A percentile compares a stretch with the other conserved stretches of the same genome.
Conservation (phyloP, 2,113 vertebrate species). For the Mesembrinibis cayennensis region DNA sequence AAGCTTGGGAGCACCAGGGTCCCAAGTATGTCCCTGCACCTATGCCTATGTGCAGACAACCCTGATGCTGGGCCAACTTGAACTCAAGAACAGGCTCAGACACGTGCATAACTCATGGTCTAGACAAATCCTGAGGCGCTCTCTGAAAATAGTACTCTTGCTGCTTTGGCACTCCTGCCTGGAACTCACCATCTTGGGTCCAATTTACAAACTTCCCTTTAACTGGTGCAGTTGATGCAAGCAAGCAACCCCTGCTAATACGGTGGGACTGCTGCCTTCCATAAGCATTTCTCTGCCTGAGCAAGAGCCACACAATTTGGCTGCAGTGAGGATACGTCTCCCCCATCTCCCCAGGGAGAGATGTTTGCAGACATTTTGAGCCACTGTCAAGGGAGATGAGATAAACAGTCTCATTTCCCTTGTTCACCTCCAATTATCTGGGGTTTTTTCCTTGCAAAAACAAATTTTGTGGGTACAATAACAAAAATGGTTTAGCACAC, state of each 20-base stretch:
- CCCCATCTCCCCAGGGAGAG: not conserved
- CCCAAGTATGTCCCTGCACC: not conserved
- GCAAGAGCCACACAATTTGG: not conserved
- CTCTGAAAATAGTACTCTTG: slow-evolving; percentile 7
- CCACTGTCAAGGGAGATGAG: not conserved
- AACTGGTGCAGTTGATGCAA: not conserved
- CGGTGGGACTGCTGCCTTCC: not conserved
- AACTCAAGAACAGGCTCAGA: not conserved
- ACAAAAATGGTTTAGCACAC: not conserved
- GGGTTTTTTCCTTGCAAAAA: not conserved
- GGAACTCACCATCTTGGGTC: not conserved
- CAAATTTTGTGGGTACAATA: not conserved
- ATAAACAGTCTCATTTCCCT: not conserved
- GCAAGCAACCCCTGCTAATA: not conserved
- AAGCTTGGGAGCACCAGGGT: not conserved
- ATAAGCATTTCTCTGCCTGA: not conserved
- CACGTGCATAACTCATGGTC: not conserved
- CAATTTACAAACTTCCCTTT: not conserved
- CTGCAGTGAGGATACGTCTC: not conserved
- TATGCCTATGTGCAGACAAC: not conserved
- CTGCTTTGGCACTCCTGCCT: not conserved
- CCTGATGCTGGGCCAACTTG: accelerated
- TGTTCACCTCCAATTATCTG: not conserved
- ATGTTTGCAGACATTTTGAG: not conserved
- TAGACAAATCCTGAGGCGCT: slow-evolving; percentile 32